Base-by-base conservation (phyloP, 2,797 vertebrate species). In the Acanthurus tractus region DNA sequence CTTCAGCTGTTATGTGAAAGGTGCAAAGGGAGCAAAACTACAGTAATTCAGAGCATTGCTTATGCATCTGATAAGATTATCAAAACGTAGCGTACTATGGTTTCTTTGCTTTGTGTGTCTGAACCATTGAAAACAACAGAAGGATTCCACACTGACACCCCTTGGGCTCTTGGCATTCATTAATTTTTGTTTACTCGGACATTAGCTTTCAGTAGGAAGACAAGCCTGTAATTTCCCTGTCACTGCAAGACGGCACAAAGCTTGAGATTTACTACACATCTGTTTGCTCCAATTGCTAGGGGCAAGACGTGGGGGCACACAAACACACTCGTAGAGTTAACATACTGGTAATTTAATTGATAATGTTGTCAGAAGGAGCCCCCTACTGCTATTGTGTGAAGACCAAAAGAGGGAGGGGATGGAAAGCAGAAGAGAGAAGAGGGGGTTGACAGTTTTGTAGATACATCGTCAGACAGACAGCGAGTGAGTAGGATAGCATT, bases 401-500 rank as follows among this genome's bases (percentile, higher is more conserved):
- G 25, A 64, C 13, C 49, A 61, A 25, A 45, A 29, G 42, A 54
- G 53, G 52, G 55, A 44, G 49, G 63, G 53, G 42, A 50, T 8
- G 0, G 29, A 61, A 20, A 38, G 70, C 64, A 50, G 69, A 56
- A 56, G 65, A 23, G 56, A 63, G 56, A 59, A 53, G 63, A 42
- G 49, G 61, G 69, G 65, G 71, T 10, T 65, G 79, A 70, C 76
- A 74, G 79, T 56, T 63, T 34, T 48, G 58, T 54, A 73, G 84
- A 73, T 20, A 29, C 68, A 70, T 4, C 36, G 71, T 25, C 46
- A 0, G 71, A 62, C 63, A 52, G 68, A 65, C 69, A 58, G 78
- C 23, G 42, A 74, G 67, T 44, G 77, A 73, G 89, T 88, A 79
- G 82, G 92, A 79, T 67, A 57, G 79, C 75, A 23, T 75, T 87